Conservation (phyloP, 2,888 invertebrate genomes). For the Marronus borbonicus region DNA sequence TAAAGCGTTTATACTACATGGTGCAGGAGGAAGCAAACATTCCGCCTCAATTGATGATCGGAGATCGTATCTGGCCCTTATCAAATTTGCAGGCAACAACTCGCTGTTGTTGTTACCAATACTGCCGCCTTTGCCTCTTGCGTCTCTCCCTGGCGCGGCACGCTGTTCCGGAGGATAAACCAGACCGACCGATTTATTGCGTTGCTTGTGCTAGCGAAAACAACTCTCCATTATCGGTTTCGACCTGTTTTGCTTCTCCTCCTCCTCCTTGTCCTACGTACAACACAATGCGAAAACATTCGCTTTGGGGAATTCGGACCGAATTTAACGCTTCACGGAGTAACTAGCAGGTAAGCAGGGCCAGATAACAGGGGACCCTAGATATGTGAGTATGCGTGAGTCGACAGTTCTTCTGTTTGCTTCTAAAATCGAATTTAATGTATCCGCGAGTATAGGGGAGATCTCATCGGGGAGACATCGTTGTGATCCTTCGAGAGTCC, state of each 20-base stretch:
- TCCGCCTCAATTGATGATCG: too few relatives aligned
- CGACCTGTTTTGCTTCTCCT: not conserved
- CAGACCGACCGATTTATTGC: slow-evolving; percentile 15
- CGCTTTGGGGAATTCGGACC: slow-evolving; percentile 1
- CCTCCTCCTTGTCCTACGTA: not conserved
- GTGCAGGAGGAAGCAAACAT: too few relatives aligned
- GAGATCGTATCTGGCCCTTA: too few relatives aligned
- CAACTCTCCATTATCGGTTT: slow-evolving; percentile 41
- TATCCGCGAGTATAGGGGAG: not conserved
- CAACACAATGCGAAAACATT: not conserved
- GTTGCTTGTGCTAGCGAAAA: slow-evolving; percentile 28
- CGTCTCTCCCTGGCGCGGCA: not conserved
- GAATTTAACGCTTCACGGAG: not conserved
- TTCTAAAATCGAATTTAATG: slow-evolving; percentile 33
- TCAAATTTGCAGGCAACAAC: too few relatives aligned
- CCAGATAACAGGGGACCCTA: too few relatives aligned
- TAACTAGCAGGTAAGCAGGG: too few relatives aligned
- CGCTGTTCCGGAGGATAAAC: slow-evolving; percentile 5
- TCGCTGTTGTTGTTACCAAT: too few relatives aligned
- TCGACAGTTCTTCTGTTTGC: too few relatives aligned
- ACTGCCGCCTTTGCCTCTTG: not conserved
- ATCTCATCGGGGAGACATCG: slow-evolving; percentile 27
- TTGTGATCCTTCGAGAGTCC: not conserved
- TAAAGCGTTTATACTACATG: too few relatives aligned
- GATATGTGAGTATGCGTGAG: too few relatives aligned